Percentiles rank a stretch among this genome's conserved stretches.
These are phyloP conservation scores for Armadillidium nasatum DNA, from an alignment of 1,140 invertebrate genomes.

Conservation along the genomic window DNA sequence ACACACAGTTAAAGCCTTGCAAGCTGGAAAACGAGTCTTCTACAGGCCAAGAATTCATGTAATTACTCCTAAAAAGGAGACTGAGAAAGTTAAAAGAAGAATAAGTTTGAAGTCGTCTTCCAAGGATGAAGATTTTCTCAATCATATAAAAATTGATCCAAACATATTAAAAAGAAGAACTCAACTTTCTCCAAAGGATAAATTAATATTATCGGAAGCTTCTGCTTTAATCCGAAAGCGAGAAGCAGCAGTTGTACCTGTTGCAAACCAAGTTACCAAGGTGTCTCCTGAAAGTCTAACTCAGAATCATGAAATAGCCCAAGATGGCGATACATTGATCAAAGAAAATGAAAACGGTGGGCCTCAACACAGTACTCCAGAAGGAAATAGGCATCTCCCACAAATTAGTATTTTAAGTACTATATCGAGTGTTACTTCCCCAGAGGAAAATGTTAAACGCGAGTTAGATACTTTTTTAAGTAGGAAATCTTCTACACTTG, in stretches of 20 bases:
- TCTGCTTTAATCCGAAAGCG: background rate
- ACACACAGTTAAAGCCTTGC: slow-evolving; percentile 34
- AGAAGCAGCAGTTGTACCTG: background rate
- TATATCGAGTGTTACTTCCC: background rate
- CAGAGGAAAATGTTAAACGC: background rate
- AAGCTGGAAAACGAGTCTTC: slow-evolving; percentile 40
- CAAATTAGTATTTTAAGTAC: background rate
- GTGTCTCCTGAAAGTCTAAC: background rate
- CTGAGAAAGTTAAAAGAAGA: background rate
- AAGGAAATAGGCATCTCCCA: background rate
- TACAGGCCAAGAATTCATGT: slow-evolving; percentile 38
- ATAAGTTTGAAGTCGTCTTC: background rate
- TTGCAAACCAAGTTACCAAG: background rate
- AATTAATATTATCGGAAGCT: background rate
- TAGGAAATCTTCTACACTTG: background rate
- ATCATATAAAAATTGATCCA: background rate
- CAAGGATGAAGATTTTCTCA: background rate
- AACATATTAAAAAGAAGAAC: background rate
- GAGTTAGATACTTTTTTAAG: background rate
- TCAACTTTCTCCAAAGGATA: background rate
- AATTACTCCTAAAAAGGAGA: slow-evolving; percentile 28
- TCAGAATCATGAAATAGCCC: background rate
- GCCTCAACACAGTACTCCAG: background rate
- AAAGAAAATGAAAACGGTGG: background rate
- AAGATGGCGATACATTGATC: background rate